Evolutionary conservation across 2,888 invertebrate genomes (phyloP).

Genomic region (Meliscaeva auricollis): DNA sequence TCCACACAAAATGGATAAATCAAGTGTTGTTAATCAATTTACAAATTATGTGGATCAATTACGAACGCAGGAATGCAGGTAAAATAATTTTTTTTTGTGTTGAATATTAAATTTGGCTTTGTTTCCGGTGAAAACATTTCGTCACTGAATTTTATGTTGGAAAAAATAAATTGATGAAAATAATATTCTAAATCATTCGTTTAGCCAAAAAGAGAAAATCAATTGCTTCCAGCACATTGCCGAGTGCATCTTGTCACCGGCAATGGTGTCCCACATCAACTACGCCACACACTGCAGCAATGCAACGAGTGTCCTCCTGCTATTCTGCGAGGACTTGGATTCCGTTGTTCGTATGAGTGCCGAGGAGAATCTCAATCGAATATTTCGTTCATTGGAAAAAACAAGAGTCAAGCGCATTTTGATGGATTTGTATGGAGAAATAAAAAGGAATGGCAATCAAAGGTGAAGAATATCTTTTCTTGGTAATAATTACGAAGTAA

Average conservation of each 20-base stretch:
- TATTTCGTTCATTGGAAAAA: slow-evolving; percentile 89
- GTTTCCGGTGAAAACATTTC: slow-evolving; percentile 47
- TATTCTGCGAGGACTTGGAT: slow-evolving; percentile 90
- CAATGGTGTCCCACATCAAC: slow-evolving; percentile 85
- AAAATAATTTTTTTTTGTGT: slow-evolving; percentile 46
- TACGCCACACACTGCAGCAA: slow-evolving; percentile 88
- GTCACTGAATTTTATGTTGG: slow-evolving; percentile 13
- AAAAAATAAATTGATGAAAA: slow-evolving; percentile 8
- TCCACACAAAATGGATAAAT: slow-evolving; percentile 79
- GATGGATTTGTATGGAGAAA: slow-evolving; percentile 92
- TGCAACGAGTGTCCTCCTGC: slow-evolving; percentile 89
- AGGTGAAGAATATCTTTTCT: slow-evolving; percentile 77
- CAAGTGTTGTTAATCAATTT: slow-evolving; percentile 80
- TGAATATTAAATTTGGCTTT: slow-evolving; percentile 34
- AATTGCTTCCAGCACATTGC: slow-evolving; percentile 89
- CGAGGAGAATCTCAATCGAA: slow-evolving; percentile 92
- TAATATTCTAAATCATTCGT: slow-evolving; percentile 76
- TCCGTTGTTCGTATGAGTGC: slow-evolving; percentile 92
- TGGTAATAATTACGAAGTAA: too few relatives aligned
- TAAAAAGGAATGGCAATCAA: slow-evolving; percentile 90
- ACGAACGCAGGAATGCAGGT: slow-evolving; percentile 84
- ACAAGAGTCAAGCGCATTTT: slow-evolving; percentile 90
- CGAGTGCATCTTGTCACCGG: slow-evolving; percentile 87
- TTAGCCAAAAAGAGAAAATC: slow-evolving; percentile 91
- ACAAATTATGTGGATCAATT: slow-evolving; percentile 82